Evolutionary conservation across 1,140 invertebrate genomes (phyloP).

Genomic region (Panulirus ornatus): DNA sequence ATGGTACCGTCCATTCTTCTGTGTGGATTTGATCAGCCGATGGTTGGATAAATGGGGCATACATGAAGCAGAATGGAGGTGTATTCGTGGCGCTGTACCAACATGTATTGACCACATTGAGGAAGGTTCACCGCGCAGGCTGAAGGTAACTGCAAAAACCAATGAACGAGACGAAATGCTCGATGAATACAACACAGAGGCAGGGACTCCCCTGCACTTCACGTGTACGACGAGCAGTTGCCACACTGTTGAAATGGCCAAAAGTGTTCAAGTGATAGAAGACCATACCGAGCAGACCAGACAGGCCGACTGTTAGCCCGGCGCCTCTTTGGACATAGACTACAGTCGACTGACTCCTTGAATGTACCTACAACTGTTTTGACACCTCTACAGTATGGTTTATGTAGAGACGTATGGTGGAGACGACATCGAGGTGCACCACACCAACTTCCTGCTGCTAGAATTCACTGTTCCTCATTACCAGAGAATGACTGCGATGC

Average conservation of each 20-base stretch:
- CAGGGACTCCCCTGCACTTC: constrained; percentile 83
- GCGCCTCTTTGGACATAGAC: no score
- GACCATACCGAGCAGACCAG: no score
- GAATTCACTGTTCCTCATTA: no score
- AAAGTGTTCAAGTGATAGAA: no score
- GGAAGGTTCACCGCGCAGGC: constrained; percentile 62
- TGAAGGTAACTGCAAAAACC: constrained; percentile 76
- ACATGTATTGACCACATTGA: constrained; percentile 82
- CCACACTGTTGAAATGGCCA: constrained; percentile 79
- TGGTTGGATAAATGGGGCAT: constrained; percentile 90
- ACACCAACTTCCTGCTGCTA: no score
- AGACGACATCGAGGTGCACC: no score
- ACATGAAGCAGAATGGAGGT: constrained; percentile 91
- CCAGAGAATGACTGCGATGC: no score
- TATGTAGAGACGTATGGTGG: no score
- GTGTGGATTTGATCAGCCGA: constrained; percentile 98
- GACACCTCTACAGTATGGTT: no score
- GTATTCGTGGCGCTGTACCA: constrained; percentile 89
- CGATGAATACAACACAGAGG: constrained; percentile 81
- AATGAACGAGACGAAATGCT: constrained; percentile 77
- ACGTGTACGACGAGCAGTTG: constrained; percentile 81
- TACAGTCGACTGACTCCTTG: no score
- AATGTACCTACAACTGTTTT: no score
- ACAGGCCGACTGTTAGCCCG: no score
- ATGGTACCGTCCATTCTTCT: constrained; percentile 95